Conservation (phyloP, 2,797 vertebrate species). For the Anomalospiza imberbis region DNA sequence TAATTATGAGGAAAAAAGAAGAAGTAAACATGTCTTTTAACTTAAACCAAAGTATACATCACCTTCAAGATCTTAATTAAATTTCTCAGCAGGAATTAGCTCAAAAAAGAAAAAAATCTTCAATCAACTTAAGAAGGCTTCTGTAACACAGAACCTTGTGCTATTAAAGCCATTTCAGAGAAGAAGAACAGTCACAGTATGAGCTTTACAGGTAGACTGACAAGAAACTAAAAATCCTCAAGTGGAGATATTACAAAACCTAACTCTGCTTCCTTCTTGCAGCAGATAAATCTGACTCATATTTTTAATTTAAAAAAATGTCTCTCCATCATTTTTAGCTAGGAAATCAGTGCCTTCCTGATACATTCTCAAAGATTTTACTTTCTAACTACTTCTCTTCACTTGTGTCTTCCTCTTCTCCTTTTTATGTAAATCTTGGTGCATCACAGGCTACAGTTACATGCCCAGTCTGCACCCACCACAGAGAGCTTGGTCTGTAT, state of each 20-base stretch:
- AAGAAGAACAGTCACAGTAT: neutral
- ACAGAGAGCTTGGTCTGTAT: neutral
- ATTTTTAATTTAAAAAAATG: neutral
- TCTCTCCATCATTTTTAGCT: neutral
- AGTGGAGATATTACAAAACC: neutral
- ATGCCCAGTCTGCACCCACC: neutral
- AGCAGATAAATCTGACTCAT: neutral
- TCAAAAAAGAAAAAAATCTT: neutral
- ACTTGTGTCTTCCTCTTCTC: neutral
- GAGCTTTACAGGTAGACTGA: neutral
- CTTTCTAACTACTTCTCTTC: neutral
- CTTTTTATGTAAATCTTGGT: neutral
- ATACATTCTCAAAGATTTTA: neutral
- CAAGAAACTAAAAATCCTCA: constrained; percentile 8
- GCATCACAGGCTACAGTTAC: neutral
- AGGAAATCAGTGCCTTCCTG: neutral
- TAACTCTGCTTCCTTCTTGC: neutral
- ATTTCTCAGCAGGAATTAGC: neutral
- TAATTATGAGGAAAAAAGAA: neutral
- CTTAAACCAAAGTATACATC: neutral
- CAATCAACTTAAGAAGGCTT: neutral
- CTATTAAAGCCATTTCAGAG: neutral
- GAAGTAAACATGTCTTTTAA: neutral
- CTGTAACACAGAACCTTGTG: neutral
- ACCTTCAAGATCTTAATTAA: neutral